phyloP scores from a whole-genome alignment of 2,113 vertebrate genomes.

The Notothenia coriiceps region DNA sequence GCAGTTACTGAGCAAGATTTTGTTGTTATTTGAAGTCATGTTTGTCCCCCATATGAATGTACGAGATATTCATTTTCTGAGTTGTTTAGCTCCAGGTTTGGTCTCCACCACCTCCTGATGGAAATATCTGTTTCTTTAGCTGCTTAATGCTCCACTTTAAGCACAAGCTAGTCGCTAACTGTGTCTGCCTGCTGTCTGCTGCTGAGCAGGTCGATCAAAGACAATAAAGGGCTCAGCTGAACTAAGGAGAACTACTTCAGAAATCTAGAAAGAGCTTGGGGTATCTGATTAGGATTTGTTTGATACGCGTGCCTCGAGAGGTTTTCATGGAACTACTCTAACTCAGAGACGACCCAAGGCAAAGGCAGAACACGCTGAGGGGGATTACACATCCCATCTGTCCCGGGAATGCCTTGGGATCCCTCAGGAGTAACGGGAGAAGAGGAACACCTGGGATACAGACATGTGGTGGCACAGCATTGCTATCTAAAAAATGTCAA shows the following conservation, averaged over 20 bases:
- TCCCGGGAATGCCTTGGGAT: slow-evolving; percentile 7
- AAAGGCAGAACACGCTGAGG: background rate
- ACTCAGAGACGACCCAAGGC: slow-evolving; percentile 4
- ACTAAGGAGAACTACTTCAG: background rate
- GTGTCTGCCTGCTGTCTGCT: background rate
- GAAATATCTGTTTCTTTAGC: background rate
- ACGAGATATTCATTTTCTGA: too few species aligned
- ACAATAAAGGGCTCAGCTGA: background rate
- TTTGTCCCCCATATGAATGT: background rate
- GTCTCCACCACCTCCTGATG: background rate
- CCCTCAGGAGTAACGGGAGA: background rate
- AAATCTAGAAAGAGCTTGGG: background rate
- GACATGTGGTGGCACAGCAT: background rate
- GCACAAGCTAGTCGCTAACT: background rate
- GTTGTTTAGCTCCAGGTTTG: background rate
- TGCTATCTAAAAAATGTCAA: background rate
- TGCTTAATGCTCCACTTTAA: background rate
- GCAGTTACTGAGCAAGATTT: background rate
- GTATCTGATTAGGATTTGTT: background rate
- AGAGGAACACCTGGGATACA: background rate
- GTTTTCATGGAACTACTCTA: slow-evolving; percentile 4
- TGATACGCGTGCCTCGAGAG: background rate
- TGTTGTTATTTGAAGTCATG: background rate
- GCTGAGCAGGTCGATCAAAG: background rate
- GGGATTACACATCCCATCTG: slow-evolving; percentile 32